phyloP scores from a whole-genome alignment of 2,113 vertebrate species.

The Osmerus eperlanus region DNA sequence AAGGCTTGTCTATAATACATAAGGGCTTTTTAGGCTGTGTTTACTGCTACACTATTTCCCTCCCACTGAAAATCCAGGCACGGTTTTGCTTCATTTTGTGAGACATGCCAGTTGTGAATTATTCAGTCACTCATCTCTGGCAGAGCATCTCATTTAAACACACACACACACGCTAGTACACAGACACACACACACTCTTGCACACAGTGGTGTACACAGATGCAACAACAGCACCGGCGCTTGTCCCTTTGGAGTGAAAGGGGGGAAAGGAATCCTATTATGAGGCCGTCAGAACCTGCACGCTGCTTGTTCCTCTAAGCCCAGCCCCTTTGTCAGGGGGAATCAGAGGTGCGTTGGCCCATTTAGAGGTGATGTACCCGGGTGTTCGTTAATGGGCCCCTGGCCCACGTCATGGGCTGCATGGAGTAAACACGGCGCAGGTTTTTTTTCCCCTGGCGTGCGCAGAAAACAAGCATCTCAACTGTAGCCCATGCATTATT shows the following conservation, averaged over 20 bases:
- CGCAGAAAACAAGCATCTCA: slow-evolving; percentile 78
- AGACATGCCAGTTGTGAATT: slow-evolving; percentile 76
- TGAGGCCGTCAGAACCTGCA: slow-evolving; percentile 90
- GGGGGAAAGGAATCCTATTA: slow-evolving; percentile 89
- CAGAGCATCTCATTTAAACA: slow-evolving; percentile 65
- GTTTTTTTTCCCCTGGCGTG: slow-evolving; percentile 86
- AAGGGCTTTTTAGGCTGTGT: slow-evolving; percentile 72
- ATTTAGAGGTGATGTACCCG: slow-evolving; percentile 79
- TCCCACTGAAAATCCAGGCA: slow-evolving; percentile 67
- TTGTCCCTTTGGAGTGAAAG: slow-evolving; percentile 73
- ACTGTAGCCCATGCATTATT: slow-evolving; percentile 94
- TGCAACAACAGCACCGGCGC: slow-evolving; percentile 69
- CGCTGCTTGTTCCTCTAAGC: slow-evolving; percentile 67
- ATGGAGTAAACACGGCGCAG: slow-evolving; percentile 80
- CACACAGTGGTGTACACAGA: slow-evolving; percentile 62
- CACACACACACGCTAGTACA: slow-evolving; percentile 35
- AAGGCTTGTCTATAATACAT: slow-evolving; percentile 76
- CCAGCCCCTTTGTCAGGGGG: slow-evolving; percentile 49
- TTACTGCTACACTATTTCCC: slow-evolving; percentile 68
- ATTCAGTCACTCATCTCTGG: slow-evolving; percentile 76
- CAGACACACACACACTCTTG: slow-evolving; percentile 14
- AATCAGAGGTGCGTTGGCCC: slow-evolving; percentile 84
- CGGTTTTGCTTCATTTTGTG: slow-evolving; percentile 74
- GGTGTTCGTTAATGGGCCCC: slow-evolving; percentile 80
- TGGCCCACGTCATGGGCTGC: slow-evolving; percentile 60